A percentile compares a stretch with the other conserved stretches of the same genome.
Evolutionary conservation across 2,797 vertebrate genomes (phyloP).

Genomic region (Molothrus ater): DNA sequence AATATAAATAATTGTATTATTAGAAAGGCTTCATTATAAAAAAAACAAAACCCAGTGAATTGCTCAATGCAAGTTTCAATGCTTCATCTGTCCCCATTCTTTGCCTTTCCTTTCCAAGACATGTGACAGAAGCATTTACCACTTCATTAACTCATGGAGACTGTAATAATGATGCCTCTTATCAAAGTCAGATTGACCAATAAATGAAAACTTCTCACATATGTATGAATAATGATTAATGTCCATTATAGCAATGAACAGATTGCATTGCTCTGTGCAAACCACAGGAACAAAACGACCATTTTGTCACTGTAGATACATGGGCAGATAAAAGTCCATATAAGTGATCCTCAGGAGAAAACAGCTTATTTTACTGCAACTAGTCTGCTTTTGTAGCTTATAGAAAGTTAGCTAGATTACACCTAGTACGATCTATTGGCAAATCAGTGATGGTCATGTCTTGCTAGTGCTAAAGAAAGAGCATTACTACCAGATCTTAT

Average conservation of each 20-base stretch:
- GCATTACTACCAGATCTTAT: background rate
- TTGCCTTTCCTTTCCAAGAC: background rate
- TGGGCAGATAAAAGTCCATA: background rate
- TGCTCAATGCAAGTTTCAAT: background rate
- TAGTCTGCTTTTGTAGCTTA: background rate
- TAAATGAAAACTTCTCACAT: constrained; percentile 13
- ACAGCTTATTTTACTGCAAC: background rate
- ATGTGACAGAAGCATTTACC: background rate
- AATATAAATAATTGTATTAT: background rate
- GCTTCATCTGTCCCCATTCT: background rate
- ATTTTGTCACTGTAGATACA: background rate
- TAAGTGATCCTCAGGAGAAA: background rate
- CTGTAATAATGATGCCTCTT: constrained; percentile 5
- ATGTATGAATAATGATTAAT: constrained; percentile 3
- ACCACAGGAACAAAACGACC: background rate
- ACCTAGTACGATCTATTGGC: background rate
- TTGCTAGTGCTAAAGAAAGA: background rate
- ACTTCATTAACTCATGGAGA: constrained; percentile 32
- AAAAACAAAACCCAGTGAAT: background rate
- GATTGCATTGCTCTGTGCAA: background rate
- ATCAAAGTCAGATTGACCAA: constrained; percentile 24
- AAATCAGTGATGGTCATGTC: background rate
- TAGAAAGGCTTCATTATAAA: background rate
- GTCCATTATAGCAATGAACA: background rate
- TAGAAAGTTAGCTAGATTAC: background rate